Evolutionary conservation across 35 echinoderm and acorn worm genomes (phyloP).

Genomic region (Lytechinus variegatus): DNA sequence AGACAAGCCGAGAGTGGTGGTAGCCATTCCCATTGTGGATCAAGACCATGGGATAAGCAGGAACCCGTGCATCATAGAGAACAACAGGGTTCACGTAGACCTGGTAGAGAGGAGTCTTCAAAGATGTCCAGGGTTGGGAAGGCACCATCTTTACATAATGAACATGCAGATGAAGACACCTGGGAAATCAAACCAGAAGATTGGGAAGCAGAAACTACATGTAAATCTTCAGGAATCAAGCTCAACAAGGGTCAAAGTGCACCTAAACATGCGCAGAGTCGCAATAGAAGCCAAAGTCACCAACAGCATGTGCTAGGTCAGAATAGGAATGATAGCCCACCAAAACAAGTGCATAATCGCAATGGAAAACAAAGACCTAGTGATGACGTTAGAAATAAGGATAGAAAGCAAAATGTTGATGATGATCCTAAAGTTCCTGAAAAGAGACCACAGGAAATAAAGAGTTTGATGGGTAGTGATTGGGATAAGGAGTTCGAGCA

Average conservation of each 20-base stretch:
- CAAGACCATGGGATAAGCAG: conserved; percentile 13
- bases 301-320: background rate
- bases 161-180: background rate
- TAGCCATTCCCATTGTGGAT: background rate
- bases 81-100: background rate
- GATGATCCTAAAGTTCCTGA: background rate
- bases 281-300: background rate
- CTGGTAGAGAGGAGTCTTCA: background rate
- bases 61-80: background rate
- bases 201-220: conserved; percentile 9
- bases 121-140: background rate
- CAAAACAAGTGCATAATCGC: background rate
- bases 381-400: background rate
- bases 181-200: conserved; percentile 46
- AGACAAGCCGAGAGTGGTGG: background rate
- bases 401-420: background rate
- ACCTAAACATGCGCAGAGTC: background rate
- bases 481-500: conserved; percentile 38
- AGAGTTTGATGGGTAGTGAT: conserved; percentile 26
- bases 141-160: background rate
- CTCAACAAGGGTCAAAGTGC: background rate
- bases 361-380: background rate
- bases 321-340: background rate
- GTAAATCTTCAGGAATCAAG: background rate
- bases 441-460: background rate